These are phyloP conservation scores for Orussus abietinus DNA, from an alignment of 1,140 invertebrate genomes.

Conservation along the genomic window DNA sequence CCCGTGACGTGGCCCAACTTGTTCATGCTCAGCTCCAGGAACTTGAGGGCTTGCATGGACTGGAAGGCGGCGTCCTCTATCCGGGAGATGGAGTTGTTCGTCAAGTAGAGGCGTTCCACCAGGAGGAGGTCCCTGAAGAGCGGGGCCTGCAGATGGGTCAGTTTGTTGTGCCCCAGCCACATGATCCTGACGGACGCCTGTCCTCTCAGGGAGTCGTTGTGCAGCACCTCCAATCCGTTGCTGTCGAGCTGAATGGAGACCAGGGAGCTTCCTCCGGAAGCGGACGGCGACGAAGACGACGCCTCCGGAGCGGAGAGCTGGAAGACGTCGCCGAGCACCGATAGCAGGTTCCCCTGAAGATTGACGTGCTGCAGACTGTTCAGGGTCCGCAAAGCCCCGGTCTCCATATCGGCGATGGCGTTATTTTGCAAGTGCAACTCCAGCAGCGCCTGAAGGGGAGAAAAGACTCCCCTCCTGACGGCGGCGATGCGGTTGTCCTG, in stretches of 20 bases:
- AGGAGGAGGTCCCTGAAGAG: slow-evolving; percentile 72
- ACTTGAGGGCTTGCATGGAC: slow-evolving; percentile 70
- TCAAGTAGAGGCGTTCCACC: slow-evolving; percentile 75
- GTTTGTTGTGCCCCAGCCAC: slow-evolving; percentile 79
- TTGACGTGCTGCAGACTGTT: slow-evolving; percentile 84
- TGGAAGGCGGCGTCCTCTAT: slow-evolving; percentile 79
- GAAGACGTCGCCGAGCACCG: slow-evolving; percentile 77
- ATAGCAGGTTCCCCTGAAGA: slow-evolving; percentile 76
- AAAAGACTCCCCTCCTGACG: slow-evolving; percentile 75
- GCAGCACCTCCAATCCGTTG: slow-evolving; percentile 73
- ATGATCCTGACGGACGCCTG: slow-evolving; percentile 80
- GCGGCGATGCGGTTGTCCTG: slow-evolving; percentile 78
- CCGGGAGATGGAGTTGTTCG: slow-evolving; percentile 74
- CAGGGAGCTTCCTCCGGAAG: slow-evolving; percentile 58
- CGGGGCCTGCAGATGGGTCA: slow-evolving; percentile 67
- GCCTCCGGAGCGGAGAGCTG: slow-evolving; percentile 49
- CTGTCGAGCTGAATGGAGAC: slow-evolving; percentile 82
- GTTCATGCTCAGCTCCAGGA: slow-evolving; percentile 76
- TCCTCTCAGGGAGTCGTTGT: slow-evolving; percentile 72
- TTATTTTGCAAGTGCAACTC: slow-evolving; percentile 88
- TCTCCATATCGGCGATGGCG: slow-evolving; percentile 73
- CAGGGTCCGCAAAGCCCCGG: slow-evolving; percentile 77
- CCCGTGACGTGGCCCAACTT: slow-evolving; percentile 62
- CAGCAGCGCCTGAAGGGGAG: slow-evolving; percentile 71
- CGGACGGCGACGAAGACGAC: slow-evolving; percentile 21